A percentile compares a stretch with the other conserved stretches of the same genome.
phyloP scores from a whole-genome alignment of 2,113 vertebrate species.

The Acinonyx jubatus region DNA sequence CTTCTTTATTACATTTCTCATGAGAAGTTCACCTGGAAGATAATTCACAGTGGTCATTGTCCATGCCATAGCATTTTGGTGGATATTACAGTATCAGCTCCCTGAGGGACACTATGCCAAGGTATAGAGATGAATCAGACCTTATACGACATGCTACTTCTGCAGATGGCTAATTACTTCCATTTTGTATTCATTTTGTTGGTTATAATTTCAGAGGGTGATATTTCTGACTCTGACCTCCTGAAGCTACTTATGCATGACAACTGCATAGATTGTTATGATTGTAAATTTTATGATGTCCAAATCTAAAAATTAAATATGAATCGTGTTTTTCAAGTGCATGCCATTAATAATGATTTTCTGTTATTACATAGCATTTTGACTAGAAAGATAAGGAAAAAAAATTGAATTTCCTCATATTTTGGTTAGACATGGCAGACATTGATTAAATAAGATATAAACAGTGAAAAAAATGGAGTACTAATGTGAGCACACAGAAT shows the following conservation, averaged over 20 bases:
- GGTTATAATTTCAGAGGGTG: background rate
- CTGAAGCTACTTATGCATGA: background rate
- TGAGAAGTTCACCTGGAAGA: background rate
- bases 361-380: background rate
- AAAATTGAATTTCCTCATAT: constrained; percentile 34
- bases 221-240: background rate
- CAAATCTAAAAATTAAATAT: constrained; percentile 23
- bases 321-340: background rate
- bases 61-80: background rate
- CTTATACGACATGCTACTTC: background rate
- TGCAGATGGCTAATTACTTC: background rate
- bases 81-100: background rate
- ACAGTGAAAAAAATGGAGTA: background rate
- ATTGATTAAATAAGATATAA: constrained; percentile 25
- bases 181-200: constrained; percentile 17
- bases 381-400: background rate
- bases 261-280: background rate
- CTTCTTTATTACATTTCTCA: background rate
- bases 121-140: background rate
- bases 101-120: background rate
- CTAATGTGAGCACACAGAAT: background rate
- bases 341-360: background rate
- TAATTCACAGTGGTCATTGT: background rate
- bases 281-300: background rate
- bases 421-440: constrained; percentile 54